Conservation (phyloP, 2,113 vertebrate species). For the Saiga tatarica region DNA sequence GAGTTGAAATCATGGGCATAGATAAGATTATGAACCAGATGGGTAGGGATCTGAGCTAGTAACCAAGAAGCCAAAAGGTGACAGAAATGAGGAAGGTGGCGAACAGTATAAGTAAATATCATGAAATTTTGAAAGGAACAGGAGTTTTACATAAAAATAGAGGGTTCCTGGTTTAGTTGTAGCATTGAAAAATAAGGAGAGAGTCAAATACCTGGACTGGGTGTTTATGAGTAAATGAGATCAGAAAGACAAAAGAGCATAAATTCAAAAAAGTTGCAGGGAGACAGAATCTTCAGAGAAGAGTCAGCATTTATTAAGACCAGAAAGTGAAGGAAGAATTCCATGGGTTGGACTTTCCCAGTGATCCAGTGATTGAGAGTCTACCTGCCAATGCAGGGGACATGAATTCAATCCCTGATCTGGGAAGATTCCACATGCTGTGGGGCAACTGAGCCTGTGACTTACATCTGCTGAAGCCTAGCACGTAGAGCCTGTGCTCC, state of each 20-base stretch:
- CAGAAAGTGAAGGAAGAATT: background rate
- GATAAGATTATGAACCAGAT: background rate
- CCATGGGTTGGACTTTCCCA: background rate
- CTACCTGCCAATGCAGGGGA: background rate
- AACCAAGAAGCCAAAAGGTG: background rate
- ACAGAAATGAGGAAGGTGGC: background rate
- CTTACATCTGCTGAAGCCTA: background rate
- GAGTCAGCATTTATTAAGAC: background rate
- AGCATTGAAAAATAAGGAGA: background rate
- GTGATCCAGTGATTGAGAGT: background rate
- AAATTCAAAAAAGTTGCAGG: background rate
- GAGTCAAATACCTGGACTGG: background rate
- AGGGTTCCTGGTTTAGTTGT: background rate
- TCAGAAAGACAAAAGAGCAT: background rate
- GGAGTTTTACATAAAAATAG: background rate
- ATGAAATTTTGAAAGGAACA: background rate
- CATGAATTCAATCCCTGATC: background rate
- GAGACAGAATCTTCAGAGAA: background rate
- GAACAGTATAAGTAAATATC: background rate
- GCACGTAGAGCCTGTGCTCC: background rate
- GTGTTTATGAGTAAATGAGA: background rate
- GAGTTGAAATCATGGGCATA: background rate
- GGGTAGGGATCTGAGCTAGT: background rate
- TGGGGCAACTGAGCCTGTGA: background rate
- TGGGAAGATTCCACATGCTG: background rate